Conservation (phyloP, 2,888 invertebrate genomes). For the Gari tellinella region DNA sequence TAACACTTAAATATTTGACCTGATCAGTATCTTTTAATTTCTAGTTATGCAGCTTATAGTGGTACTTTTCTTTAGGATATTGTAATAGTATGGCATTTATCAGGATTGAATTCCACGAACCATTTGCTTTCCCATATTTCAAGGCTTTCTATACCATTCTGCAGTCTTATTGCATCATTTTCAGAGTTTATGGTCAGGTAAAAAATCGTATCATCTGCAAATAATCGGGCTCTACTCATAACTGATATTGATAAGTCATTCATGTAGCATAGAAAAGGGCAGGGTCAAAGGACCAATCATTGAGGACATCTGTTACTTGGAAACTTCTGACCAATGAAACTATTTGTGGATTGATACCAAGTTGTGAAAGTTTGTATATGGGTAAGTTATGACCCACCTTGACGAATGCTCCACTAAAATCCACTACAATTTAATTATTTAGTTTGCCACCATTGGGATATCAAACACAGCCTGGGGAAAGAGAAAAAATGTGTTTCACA, state of each 20-base stretch:
- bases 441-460: too few species aligned
- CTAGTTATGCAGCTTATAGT: slow-evolving; percentile 14
- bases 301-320: background rate
- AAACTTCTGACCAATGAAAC: slow-evolving; percentile 7
- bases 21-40: slow-evolving; percentile 7
- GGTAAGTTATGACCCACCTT: too few species aligned
- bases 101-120: slow-evolving; percentile 17
- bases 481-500: too few species aligned
- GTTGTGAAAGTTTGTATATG: background rate
- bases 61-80: slow-evolving; percentile 3
- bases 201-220: slow-evolving; percentile 18
- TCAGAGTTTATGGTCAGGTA: slow-evolving; percentile 4
- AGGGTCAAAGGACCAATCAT: too few species aligned
- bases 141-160: slow-evolving; percentile 4
- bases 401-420: background rate
- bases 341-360: slow-evolving; percentile 1
- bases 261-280: too few species aligned
- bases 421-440: slow-evolving; percentile 3
- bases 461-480: too few species aligned
- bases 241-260: background rate
- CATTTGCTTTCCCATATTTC: slow-evolving; percentile 15
- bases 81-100: slow-evolving; percentile 13
- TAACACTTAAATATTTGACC: slow-evolving; percentile 6
- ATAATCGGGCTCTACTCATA: slow-evolving; percentile 8
- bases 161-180: slow-evolving; percentile 2